A percentile compares a stretch with the other conserved stretches of the same genome.
These are phyloP conservation scores for Pyxicephalus adspersus DNA, from an alignment of 2,113 vertebrate species.

Conservation along the genomic window DNA sequence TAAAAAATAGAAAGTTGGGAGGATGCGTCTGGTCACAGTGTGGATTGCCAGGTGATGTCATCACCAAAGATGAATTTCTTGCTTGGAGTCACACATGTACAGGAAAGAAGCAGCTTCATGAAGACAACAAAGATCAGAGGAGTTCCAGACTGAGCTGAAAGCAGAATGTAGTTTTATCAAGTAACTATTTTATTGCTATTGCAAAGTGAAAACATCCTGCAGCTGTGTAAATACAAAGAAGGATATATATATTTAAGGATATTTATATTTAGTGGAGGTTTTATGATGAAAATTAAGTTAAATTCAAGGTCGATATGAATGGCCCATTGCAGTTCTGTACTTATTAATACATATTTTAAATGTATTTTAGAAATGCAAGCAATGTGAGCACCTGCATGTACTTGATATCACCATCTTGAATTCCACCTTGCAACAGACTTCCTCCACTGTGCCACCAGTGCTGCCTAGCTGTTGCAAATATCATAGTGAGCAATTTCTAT, in stretches of 20 bases:
- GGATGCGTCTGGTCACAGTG: conserved; percentile 29
- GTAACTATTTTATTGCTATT: neutral
- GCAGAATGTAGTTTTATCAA: neutral
- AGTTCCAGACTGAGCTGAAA: neutral
- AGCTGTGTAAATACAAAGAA: neutral
- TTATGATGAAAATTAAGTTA: too few species aligned
- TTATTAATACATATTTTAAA: too few species aligned
- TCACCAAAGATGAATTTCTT: conserved; percentile 14
- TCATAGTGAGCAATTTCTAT: too few species aligned
- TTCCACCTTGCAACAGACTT: too few species aligned
- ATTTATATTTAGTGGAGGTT: neutral
- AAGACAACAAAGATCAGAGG: neutral
- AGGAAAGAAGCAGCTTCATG: neutral
- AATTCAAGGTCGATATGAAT: too few species aligned
- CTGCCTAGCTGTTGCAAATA: too few species aligned
- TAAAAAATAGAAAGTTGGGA: conserved; percentile 42
- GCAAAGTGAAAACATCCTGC: neutral
- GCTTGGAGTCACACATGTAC: conserved; percentile 23
- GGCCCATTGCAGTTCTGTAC: too few species aligned
- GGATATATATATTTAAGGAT: neutral
- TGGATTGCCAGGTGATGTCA: conserved; percentile 41
- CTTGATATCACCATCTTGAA: too few species aligned
- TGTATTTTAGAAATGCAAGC: too few species aligned
- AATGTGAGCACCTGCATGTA: too few species aligned
- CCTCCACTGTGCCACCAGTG: too few species aligned